Conservation (phyloP, 2,888 invertebrate species). For the Spatulosminthurus flaviceps region DNA sequence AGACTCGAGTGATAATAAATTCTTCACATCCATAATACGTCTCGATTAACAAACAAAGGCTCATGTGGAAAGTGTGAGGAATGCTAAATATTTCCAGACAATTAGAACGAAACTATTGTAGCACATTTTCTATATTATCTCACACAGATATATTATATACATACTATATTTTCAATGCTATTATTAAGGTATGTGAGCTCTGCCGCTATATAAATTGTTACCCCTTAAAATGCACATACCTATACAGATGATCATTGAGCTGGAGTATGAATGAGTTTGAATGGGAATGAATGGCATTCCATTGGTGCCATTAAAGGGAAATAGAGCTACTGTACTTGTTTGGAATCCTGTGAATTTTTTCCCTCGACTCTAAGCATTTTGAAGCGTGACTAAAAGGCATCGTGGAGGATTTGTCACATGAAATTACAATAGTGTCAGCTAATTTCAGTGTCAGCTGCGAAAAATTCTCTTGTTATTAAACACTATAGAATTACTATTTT, state of each 20-base stretch:
- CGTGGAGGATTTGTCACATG: neutral
- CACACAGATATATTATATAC: no score
- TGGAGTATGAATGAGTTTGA: conserved; percentile 8
- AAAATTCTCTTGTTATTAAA: conserved; percentile 3
- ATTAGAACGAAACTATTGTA: neutral
- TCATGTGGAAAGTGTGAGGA: neutral
- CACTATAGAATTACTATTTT: neutral
- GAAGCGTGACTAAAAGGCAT: conserved; percentile 12
- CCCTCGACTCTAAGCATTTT: neutral
- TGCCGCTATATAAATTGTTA: no score
- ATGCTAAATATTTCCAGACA: neutral
- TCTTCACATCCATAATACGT: neutral
- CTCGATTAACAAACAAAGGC: neutral
- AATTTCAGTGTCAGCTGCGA: conserved; percentile 4
- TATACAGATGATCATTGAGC: neutral
- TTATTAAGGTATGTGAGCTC: no score
- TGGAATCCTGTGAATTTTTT: neutral
- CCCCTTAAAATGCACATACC: neutral
- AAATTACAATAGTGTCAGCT: neutral
- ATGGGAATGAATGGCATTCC: conserved; percentile 3
- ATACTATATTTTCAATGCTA: no score
- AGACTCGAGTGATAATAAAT: neutral
- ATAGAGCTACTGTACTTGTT: neutral
- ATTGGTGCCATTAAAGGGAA: neutral
- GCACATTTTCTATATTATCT: neutral